Base-by-base conservation (phyloP, 2,888 invertebrate species). In the Tenthredo notha region DNA sequence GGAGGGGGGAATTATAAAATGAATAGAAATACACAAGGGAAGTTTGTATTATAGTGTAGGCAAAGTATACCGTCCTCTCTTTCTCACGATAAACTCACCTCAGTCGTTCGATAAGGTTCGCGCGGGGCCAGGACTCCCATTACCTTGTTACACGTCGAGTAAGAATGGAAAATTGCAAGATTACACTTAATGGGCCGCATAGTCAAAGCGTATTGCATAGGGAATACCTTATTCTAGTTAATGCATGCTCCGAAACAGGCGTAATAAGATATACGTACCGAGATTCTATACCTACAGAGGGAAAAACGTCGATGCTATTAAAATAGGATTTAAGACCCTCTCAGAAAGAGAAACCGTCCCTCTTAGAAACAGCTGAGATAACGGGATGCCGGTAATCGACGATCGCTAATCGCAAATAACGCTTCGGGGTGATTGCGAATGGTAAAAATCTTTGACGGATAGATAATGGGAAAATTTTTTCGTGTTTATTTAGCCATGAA, bases 111-210 rank as follows among this genome's bases (percentile, higher is more conserved):
- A 65, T 50, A 70, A 83, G 43, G 83, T 83, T 83, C 70, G 65
- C 82, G 65, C 82, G 65, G 82, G 65, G 43, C 82, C 82, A 33
- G 12, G 43, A 15, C 43, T 47, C 47, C 83, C 67, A 83, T 83
- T 83, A 83, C 50, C 83, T 83, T 70, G 83, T 83, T 83, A 67
- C 67, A 83, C 83, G 83, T 70, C 47, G 43, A 65, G 83, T 83
- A 67, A 70, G 83, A 83, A 83, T 83, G 67, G 61, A 70, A 83
- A 83, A 83, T 83, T 83, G 83, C 83, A n/a, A 83, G 67, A 83
- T 83, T 83, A 83, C 50, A 65, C 67, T 83, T 83, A 83, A 83
- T 70, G 83, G 70, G 21, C 54, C 77, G 77, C 80, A 50, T 80
- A 80, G 80, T 80, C 61, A 58, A 61, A 61, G 37, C 58, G 58